A percentile compares a stretch with the other conserved stretches of the same genome.
Evolutionary conservation across 2,113 vertebrate genomes (phyloP).

Genomic region (Martes martes): DNA sequence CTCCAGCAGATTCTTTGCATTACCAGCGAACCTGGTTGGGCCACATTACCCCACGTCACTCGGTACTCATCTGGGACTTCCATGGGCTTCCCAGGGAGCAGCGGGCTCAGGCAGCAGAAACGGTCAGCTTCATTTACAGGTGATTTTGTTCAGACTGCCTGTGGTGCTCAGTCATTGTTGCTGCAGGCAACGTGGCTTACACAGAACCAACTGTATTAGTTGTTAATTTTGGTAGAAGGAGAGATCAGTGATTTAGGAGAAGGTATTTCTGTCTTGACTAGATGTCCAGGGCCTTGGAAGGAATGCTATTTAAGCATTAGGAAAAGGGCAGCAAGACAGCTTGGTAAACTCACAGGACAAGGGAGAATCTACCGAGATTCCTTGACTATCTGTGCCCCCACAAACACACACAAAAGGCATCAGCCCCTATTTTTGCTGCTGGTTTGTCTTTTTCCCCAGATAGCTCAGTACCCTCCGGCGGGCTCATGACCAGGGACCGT

Average conservation of each 20-base stretch:
- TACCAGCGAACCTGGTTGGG: too few relatives aligned
- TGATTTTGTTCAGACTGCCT: background rate
- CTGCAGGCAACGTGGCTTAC: background rate
- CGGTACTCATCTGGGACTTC: too few relatives aligned
- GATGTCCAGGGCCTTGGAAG: background rate
- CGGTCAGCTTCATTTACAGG: background rate
- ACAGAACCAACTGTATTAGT: background rate
- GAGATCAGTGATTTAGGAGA: background rate
- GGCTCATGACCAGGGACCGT: background rate
- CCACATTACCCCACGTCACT: background rate
- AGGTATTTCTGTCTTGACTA: background rate
- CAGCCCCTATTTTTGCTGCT: background rate
- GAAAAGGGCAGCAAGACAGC: background rate
- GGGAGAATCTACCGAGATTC: background rate
- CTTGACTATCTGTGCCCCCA: background rate
- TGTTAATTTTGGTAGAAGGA: background rate
- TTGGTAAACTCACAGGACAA: background rate
- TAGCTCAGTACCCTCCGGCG: background rate
- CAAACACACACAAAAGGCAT: background rate
- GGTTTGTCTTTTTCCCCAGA: background rate
- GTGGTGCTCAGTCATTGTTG: background rate
- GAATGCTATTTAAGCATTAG: background rate
- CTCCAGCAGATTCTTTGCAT: background rate
- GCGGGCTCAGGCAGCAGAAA: background rate
- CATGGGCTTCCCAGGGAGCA: background rate